These are phyloP conservation scores for Oncorhynchus mykiss DNA, from an alignment of 2,113 vertebrate species.

Conservation along the genomic window DNA sequence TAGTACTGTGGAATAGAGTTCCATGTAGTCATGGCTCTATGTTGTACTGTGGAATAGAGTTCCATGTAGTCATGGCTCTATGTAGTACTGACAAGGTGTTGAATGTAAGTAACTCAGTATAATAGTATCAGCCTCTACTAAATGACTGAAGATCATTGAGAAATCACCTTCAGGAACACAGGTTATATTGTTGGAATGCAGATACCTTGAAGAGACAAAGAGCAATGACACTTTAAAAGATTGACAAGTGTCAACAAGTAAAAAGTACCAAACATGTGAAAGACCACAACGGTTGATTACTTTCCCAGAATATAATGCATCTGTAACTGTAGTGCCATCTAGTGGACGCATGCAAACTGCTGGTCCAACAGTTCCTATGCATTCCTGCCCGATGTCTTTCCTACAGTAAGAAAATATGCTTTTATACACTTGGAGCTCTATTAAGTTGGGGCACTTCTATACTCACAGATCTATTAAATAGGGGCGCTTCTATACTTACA, in stretches of 20 bases:
- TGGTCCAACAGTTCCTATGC: too few species aligned
- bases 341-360: slow-evolving; percentile 21
- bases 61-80: too few species aligned
- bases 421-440: too few species aligned
- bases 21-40: too few species aligned
- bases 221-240: neutral
- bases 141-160: neutral
- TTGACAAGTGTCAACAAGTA: slow-evolving; percentile 10
- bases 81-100: neutral
- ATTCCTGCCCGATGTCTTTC: too few species aligned
- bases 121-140: neutral
- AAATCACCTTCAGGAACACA: slow-evolving; percentile 92
- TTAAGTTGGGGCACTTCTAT: slow-evolving; percentile 3
- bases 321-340: slow-evolving; percentile 29
- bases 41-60: too few species aligned
- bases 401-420: slow-evolving; percentile 6
- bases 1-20: too few species aligned
- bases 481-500: slow-evolving; percentile 61
- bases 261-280: neutral
- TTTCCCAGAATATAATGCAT: neutral
- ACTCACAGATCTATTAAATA: slow-evolving; percentile 98
- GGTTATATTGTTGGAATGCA: slow-evolving; percentile 96
- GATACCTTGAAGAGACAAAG: slow-evolving; percentile 78
- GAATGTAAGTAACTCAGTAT: neutral
- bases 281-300: neutral